Conservation (phyloP, 2,797 vertebrate genomes). For the Pygocentrus nattereri region DNA sequence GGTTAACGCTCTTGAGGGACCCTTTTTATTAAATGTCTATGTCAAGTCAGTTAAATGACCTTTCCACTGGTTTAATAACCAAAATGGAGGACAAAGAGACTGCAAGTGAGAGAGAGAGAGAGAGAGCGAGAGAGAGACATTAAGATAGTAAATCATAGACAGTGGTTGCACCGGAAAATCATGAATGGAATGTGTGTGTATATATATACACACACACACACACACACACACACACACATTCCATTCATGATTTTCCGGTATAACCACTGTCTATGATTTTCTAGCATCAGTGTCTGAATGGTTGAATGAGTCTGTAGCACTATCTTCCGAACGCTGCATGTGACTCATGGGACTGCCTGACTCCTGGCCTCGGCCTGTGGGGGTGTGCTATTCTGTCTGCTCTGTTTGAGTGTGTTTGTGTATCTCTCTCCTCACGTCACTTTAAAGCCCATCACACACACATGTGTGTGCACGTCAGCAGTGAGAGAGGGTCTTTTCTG, state of each 20-base stretch:
- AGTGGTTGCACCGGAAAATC: no score
- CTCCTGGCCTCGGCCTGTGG: constrained; percentile 28
- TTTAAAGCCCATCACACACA: neutral
- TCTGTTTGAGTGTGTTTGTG: constrained; percentile 12
- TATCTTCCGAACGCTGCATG: neutral
- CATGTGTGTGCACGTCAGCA: neutral
- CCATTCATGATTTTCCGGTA: no score
- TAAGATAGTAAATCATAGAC: neutral
- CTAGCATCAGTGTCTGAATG: neutral
- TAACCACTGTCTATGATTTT: no score
- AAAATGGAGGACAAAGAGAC: neutral
- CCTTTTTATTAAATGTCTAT: neutral
- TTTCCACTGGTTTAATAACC: neutral
- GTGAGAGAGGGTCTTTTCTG: neutral
- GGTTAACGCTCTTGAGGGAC: no score
- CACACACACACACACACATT: no score
- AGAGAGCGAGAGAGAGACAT: neutral
- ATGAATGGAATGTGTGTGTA: neutral
- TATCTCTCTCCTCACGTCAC: neutral
- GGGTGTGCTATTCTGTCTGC: constrained; percentile 8
- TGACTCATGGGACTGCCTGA: constrained; percentile 36
- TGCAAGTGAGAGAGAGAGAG: neutral
- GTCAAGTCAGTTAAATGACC: neutral
- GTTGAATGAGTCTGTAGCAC: neutral
- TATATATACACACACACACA: no score